Evolutionary conservation across 35 echinoderm and acorn worm species (phyloP).

Genomic region (Lytechinus variegatus): DNA sequence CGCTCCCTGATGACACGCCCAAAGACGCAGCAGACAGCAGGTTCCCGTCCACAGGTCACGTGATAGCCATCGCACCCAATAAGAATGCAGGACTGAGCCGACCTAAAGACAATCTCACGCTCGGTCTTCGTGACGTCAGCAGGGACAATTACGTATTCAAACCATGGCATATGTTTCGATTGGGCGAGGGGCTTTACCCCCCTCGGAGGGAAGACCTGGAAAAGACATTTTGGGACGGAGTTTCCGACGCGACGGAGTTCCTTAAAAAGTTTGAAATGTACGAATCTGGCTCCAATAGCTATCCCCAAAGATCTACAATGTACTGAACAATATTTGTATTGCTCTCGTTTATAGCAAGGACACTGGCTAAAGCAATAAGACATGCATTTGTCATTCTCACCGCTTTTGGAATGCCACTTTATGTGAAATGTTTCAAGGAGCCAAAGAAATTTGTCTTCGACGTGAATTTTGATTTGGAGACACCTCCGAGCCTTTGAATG

Average conservation of each 20-base stretch:
- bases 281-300: constrained; percentile 44
- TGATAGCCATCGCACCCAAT: constrained; percentile 69
- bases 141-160: constrained; percentile 53
- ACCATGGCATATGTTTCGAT: constrained; percentile 71
- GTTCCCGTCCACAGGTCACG: constrained; percentile 50
- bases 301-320: background rate
- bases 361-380: too few species aligned
- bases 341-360: too few species aligned
- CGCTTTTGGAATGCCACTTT: too few species aligned
- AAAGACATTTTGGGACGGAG: constrained; percentile 37
- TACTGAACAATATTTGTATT: background rate
- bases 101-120: constrained; percentile 69
- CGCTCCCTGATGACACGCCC: constrained; percentile 18
- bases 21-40: constrained; percentile 5
- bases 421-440: too few species aligned
- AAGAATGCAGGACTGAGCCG: constrained; percentile 56
- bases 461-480: too few species aligned
- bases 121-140: constrained; percentile 71
- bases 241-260: constrained; percentile 62
- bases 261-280: constrained; percentile 60
- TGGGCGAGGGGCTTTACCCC: constrained; percentile 57
- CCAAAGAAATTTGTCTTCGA: too few species aligned
- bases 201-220: constrained; percentile 46
- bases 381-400: too few species aligned
- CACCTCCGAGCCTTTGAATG: too few species aligned